Evolutionary conservation across 2,797 vertebrate genomes (phyloP).

Genomic region (Momotus momota): DNA sequence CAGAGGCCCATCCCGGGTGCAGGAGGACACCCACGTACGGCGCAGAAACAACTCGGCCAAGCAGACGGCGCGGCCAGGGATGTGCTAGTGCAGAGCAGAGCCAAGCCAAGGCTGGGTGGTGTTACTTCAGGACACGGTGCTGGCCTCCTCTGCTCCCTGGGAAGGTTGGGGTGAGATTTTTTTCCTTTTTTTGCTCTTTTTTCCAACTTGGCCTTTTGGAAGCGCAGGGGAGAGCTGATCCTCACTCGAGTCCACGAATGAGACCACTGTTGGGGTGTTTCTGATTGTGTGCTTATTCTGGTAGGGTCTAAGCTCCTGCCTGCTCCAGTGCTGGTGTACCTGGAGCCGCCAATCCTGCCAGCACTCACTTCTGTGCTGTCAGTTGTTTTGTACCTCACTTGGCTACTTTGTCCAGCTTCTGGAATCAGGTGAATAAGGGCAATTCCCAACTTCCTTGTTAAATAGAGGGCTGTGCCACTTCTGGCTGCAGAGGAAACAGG

Average conservation of each 20-base stretch:
- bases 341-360: not conserved
- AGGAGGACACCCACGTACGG: not conserved
- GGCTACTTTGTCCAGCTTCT: not conserved
- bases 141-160: not conserved
- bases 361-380: not conserved
- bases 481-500: not conserved
- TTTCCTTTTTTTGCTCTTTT: not conserved
- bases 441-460: not conserved
- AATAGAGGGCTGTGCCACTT: not conserved
- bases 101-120: conserved; percentile 3
- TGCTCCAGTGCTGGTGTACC: not conserved
- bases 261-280: accelerated
- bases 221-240: not conserved
- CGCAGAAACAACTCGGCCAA: not conserved
- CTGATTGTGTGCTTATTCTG: not conserved
- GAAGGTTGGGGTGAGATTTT: not conserved
- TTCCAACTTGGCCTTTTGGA: not conserved
- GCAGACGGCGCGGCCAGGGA: not conserved
- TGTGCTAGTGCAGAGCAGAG: conserved; percentile 3
- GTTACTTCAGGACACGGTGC: conserved; percentile 34
- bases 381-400: accelerated
- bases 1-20: not conserved
- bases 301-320: not conserved
- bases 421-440: not conserved
- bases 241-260: accelerated